Evolutionary conservation across 2,888 invertebrate genomes (phyloP).

Genomic region (Malacosoma neustria): DNA sequence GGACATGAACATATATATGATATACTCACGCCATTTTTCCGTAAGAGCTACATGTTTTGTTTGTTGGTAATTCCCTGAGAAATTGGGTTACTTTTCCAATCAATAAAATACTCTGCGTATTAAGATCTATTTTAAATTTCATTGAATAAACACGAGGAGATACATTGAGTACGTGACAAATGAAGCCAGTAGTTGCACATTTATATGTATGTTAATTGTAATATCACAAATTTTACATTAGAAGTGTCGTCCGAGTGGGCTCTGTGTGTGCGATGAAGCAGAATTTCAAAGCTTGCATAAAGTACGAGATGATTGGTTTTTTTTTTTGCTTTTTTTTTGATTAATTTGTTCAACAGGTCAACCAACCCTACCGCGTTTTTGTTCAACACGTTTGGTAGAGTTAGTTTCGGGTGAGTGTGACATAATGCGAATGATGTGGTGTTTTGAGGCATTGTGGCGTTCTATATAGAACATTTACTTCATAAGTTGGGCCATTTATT

Average conservation of each 20-base stretch:
- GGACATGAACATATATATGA: no score
- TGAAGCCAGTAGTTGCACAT: slow-evolving; percentile 16
- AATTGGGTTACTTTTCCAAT: no score
- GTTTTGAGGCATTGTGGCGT: slow-evolving; percentile 72
- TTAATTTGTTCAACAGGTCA: slow-evolving; percentile 82
- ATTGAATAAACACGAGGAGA: neutral
- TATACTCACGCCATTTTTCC: no score
- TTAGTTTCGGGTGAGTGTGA: slow-evolving; percentile 83
- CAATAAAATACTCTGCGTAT: no score
- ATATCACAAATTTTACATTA: slow-evolving; percentile 21
- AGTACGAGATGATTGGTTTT: slow-evolving; percentile 50
- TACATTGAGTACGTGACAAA: slow-evolving; percentile 22
- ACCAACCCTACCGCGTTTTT: slow-evolving; percentile 81
- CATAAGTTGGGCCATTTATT: slow-evolving; percentile 51
- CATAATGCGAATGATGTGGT: slow-evolving; percentile 68
- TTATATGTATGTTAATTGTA: slow-evolving; percentile 16
- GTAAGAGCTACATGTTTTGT: no score
- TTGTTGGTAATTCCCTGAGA: no score
- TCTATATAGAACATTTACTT: slow-evolving; percentile 50
- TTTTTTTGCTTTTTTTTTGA: slow-evolving; percentile 67
- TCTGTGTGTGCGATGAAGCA: slow-evolving; percentile 46
- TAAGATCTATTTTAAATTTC: neutral
- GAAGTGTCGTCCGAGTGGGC: slow-evolving; percentile 42
- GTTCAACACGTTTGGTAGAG: slow-evolving; percentile 81
- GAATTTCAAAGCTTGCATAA: slow-evolving; percentile 54